Evolutionary conservation across 64 coral and sea anemone species (phyloP), one percentile per base, ranked within the genome.

Genomic region (Porites australiensis): DNA sequence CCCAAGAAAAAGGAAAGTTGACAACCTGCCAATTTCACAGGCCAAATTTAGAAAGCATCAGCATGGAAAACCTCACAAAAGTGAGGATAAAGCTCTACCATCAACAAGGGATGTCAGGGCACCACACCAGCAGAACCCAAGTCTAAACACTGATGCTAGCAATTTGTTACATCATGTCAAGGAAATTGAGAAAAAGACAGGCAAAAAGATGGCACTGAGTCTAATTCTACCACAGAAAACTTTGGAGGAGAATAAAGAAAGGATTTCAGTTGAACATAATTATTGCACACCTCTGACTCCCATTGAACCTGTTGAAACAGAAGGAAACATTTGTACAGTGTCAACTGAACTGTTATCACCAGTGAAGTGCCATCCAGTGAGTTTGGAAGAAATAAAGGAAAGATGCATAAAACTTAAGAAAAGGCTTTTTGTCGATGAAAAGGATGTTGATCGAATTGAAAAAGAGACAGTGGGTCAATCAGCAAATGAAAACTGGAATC

Each of bases 391-490:
- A 13, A 94, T 84, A 46, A 52, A 92, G 20, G 54, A 77, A 22
- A 70, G 78, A 19, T 27, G 45, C 10, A 60, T 69, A 0, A 44
- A 55, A 21, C 63, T 92, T 48, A 81, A 89, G 70, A 50, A 45
- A 77, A 89, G 64, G 27, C 48, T 89, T 27, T 49, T 44, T 6
- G 16, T 89, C 8, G 54, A 64, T 55, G 74, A 80, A 79, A 64
- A 79, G 0, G 22, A 44, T 10, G 64, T 90, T 23, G 77, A 45
- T 69, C 59, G 13, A 18, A 64, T 90, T 43, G 95, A 92, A 52
- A 55, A 96, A 86, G 21, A 76, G 44, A 89, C 95, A 11, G 83
- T 77, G 12, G 58, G 61, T 46, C 95, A 90, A 53, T 83, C 86
- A 51, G 83, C 74, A n/a, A 72, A 71, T 72, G 57, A 79, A 16